A percentile compares a stretch with the other conserved stretches of the same genome.
phyloP scores from a whole-genome alignment of 2,113 vertebrate species.

The Tichodroma muraria region DNA sequence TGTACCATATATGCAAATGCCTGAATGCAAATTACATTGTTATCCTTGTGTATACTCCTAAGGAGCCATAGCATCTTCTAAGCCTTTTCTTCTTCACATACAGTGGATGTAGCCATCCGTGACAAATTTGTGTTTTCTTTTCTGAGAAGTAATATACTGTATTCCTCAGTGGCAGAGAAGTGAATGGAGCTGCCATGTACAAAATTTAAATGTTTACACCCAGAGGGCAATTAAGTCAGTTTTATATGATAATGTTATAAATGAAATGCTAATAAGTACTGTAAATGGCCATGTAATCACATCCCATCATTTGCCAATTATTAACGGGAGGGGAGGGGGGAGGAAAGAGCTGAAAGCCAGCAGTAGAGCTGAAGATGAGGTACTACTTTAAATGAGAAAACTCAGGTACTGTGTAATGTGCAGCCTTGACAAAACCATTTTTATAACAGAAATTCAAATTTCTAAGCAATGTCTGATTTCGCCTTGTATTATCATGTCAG shows the following conservation, averaged over 20 bases:
- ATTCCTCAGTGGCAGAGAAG: conserved; percentile 41
- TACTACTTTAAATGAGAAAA: background rate
- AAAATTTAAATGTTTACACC: conserved; percentile 64
- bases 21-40: conserved; percentile 48
- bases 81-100: conserved; percentile 27
- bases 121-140: conserved; percentile 55
- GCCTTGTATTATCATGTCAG: conserved; percentile 9
- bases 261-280: conserved; percentile 66
- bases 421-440: background rate
- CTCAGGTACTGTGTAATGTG: background rate
- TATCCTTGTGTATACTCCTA: conserved; percentile 44
- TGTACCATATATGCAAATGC: conserved; percentile 43
- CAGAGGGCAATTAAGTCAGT: conserved; percentile 59
- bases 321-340: background rate
- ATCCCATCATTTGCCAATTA: conserved; percentile 38
- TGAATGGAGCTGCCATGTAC: conserved; percentile 35
- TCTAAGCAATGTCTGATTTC: background rate
- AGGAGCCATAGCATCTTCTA: conserved; percentile 20
- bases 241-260: conserved; percentile 64
- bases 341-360: background rate
- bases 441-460: conserved; percentile 19
- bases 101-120: background rate
- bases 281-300: conserved; percentile 57
- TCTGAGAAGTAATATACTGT: conserved; percentile 29
- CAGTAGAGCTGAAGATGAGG: background rate